Evolutionary conservation across 53 echinoderm and acorn worm species (phyloP).

Genomic region (Apostichopus leukothele): DNA sequence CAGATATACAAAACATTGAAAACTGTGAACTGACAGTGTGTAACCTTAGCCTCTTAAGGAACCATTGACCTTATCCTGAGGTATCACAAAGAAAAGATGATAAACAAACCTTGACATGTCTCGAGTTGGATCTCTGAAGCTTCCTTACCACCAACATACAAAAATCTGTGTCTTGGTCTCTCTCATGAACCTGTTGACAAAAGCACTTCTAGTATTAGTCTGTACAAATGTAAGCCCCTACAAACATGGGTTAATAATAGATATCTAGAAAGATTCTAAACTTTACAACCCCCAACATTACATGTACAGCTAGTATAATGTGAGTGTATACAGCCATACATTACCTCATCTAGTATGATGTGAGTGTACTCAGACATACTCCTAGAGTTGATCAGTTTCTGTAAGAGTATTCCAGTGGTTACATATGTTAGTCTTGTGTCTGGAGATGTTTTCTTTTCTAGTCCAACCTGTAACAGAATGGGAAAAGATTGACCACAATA

Average conservation of each 20-base stretch:
- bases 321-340: too few species aligned
- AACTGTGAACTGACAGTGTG: too few species aligned
- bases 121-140: constrained; percentile 81
- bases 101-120: constrained; percentile 86
- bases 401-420: constrained; percentile 85
- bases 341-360: constrained; percentile 96
- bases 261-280: too few species aligned
- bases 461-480: constrained; percentile 71
- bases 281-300: too few species aligned
- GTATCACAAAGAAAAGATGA: too few species aligned
- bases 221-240: too few species aligned
- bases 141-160: constrained; percentile 84
- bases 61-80: too few species aligned
- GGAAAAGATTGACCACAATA: too few species aligned
- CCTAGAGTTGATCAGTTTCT: constrained; percentile 76
- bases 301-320: too few species aligned
- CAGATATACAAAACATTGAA: too few species aligned
- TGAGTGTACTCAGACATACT: constrained; percentile 89
- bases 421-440: constrained; percentile 85
- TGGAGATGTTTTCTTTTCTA: constrained; percentile 68
- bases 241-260: too few species aligned
- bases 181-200: constrained; percentile 57
- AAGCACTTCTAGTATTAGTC: not conserved
- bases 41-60: too few species aligned
- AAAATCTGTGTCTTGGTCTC: constrained; percentile 92